Evolutionary conservation across 2,888 invertebrate genomes (phyloP).

Genomic region (Danaus chrysippus): DNA sequence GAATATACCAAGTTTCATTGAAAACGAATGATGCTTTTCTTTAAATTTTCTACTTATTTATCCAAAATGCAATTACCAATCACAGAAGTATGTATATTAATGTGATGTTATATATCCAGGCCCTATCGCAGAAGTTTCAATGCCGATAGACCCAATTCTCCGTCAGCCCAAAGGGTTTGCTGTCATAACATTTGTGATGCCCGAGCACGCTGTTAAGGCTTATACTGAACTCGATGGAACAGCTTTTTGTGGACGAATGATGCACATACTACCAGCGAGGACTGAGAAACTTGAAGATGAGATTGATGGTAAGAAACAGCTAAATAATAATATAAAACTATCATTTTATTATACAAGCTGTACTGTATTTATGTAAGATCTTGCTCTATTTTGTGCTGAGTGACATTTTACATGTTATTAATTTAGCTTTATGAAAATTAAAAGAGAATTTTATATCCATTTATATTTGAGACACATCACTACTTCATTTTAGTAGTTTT

Average conservation of each 20-base stretch:
- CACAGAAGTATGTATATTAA: background rate
- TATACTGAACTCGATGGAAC: conserved; percentile 94
- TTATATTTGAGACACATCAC: no score
- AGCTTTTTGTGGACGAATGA: conserved; percentile 92
- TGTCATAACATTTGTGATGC: conserved; percentile 93
- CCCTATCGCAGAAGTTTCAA: conserved; percentile 89
- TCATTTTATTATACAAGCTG: no score
- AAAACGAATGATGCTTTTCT: no score
- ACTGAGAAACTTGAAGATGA: conserved; percentile 75
- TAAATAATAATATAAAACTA: no score
- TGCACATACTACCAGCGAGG: conserved; percentile 95
- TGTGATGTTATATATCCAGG: conserved; percentile 70
- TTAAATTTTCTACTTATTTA: no score
- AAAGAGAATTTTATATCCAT: no score
- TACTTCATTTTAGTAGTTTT: no score
- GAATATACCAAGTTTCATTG: no score
- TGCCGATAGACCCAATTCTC: conserved; percentile 91
- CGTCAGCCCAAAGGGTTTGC: conserved; percentile 96
- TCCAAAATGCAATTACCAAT: background rate
- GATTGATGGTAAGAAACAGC: conserved; percentile 44
- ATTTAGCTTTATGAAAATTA: no score
- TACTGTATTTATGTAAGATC: no score
- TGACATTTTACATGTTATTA: no score
- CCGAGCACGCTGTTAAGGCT: conserved; percentile 96
- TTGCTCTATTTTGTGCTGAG: no score